Evolutionary conservation across 2,113 vertebrate species (phyloP).

Genomic region (Mystacornis crossleyi): DNA sequence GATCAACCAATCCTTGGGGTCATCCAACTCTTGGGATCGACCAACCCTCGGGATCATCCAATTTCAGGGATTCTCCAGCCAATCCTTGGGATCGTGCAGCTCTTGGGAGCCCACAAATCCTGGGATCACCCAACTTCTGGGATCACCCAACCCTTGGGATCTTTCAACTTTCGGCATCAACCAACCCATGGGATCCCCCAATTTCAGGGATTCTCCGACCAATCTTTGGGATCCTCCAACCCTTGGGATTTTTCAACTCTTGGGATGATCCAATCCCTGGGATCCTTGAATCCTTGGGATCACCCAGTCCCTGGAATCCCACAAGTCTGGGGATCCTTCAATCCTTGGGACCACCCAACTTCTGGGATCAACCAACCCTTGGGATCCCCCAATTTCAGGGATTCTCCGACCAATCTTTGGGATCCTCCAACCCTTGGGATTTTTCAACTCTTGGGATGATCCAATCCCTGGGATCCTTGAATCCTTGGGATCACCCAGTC

Average conservation of each 20-base stretch:
- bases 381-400: no score
- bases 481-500: rapidly evolving
- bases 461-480: no score
- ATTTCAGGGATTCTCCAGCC: neutral
- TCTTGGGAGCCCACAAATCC: neutral
- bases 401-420: neutral
- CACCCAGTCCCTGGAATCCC: no score
- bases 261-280: neutral
- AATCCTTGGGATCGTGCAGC: neutral
- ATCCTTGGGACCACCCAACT: neutral
- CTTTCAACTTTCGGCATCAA: rapidly evolving
- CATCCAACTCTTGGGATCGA: rapidly evolving
- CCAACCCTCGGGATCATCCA: rapidly evolving
- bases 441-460: neutral
- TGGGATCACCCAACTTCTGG: neutral
- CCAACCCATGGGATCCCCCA: rapidly evolving
- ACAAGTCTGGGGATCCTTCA: neutral
- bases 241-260: no score
- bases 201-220: no score
- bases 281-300: neutral
- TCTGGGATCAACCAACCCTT: rapidly evolving
- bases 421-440: rapidly evolving
- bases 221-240: neutral
- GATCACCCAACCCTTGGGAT: neutral
- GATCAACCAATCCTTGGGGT: rapidly evolving